Evolutionary conservation across 2,113 vertebrate genomes (phyloP), one percentile per base, ranked within the genome.

Genomic region (Pipa parva): DNA sequence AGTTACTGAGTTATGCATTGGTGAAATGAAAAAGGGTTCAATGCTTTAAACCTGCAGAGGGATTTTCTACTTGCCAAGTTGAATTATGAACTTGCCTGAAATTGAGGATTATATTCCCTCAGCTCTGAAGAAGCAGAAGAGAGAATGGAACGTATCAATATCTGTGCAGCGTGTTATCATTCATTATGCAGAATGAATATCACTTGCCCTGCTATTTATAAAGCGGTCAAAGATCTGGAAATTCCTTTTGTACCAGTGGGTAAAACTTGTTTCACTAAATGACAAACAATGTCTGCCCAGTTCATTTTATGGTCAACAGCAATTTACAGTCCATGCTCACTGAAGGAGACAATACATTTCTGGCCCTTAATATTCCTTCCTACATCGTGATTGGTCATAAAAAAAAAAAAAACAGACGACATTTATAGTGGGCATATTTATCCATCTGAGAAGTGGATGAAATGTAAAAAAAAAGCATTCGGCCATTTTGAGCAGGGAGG

Each of bases 111-210:
- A 50, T 21, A 59, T 48, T 24, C 45, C 5, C 42, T 22, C 1
- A 12, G 25, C 37, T 21, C 20, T 59, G 25, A n/a, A 39, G 29
- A 39, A 36, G 18, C 39, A 59, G 64, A 39, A 27, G 54, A 42
- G 46, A 50, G 18, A 22, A n/a, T 20, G 29, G n/a, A 59, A 48
- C 51, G 45, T 39, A 25, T 55, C 45, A 59, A 57, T 28, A 42
- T 51, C 15, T 21, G 29, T 59, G 58, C 54, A 59, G 36, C 26
- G 51, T 51, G 64, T 59, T 68, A 50, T 67, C 54, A 67, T 68
- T 59, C 45, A 68, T 68, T 68, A 68, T 68, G 64, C n/a, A 68
- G 42, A 18, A 37, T 37, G 46, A 48, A 68, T 45, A 59, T 25
- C 31, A 46, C 22, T 58, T 59, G 29, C 33, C 45, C 49, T 31